Percentiles rank a stretch among this genome's conserved stretches.
phyloP scores from a whole-genome alignment of 2,797 vertebrate genomes.

The Austrolebias charrua region DNA sequence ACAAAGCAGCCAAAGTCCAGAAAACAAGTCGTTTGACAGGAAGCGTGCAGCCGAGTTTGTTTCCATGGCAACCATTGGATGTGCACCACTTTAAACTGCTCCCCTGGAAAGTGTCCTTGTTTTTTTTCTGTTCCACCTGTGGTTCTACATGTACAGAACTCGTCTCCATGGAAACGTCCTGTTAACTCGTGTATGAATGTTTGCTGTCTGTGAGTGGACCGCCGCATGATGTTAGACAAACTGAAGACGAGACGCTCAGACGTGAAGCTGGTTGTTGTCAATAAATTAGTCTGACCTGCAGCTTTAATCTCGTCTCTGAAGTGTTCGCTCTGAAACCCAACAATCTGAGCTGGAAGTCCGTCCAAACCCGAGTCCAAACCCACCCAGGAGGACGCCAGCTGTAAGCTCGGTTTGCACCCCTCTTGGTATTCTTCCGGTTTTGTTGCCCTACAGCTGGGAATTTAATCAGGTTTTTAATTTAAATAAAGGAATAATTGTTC shows the following conservation, averaged over 20 bases:
- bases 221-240: constrained; percentile 68
- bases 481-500: too few species aligned
- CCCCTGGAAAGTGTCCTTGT: constrained; percentile 60
- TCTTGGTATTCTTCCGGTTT: too few species aligned
- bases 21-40: too few species aligned
- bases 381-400: too few species aligned
- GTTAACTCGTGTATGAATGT: constrained; percentile 39
- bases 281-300: constrained; percentile 46
- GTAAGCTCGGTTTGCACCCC: too few species aligned
- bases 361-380: too few species aligned
- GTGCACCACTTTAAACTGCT: constrained; percentile 29
- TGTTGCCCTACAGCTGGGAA: too few species aligned
- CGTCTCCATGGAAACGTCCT: constrained; percentile 42
- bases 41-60: background rate
- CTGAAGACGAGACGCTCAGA: constrained; percentile 52
- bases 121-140: constrained; percentile 49
- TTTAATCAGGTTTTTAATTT: too few species aligned
- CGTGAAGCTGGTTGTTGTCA: constrained; percentile 61
- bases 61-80: constrained; percentile 31
- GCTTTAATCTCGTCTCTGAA: too few species aligned
- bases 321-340: too few species aligned
- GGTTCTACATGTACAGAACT: constrained; percentile 26
- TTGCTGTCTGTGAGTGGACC: constrained; percentile 72
- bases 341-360: too few species aligned
- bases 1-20: too few species aligned